Evolutionary conservation across 2,888 invertebrate species (phyloP).

Genomic region (Gordius sp.): DNA sequence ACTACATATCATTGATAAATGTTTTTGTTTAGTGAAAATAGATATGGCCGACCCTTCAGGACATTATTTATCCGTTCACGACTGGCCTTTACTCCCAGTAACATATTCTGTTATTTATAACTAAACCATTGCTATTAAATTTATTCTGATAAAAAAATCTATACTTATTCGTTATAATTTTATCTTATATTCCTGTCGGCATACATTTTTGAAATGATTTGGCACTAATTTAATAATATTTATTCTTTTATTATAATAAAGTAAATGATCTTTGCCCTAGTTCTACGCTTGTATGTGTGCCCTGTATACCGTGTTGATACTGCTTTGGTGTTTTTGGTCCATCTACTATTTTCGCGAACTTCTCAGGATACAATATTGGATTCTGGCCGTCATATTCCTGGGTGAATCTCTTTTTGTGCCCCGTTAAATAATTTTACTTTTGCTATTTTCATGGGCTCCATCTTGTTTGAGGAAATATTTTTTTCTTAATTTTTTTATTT

Average conservation of each 20-base stretch:
- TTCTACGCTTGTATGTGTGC: constrained; percentile 1
- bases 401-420: constrained; percentile 35
- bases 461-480: too few relatives aligned
- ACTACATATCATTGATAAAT: too few relatives aligned
- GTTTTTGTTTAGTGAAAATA: neutral
- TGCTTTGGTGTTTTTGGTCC: neutral
- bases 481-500: too few relatives aligned
- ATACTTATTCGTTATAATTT: neutral
- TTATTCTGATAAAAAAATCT: neutral
- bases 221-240: too few relatives aligned
- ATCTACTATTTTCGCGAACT: constrained; percentile 27
- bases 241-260: too few relatives aligned
- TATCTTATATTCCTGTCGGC: neutral
- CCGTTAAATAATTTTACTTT: too few relatives aligned
- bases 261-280: too few relatives aligned
- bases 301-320: neutral
- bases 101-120: too few relatives aligned
- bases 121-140: too few relatives aligned
- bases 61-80: neutral
- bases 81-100: neutral
- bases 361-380: constrained; percentile 75
- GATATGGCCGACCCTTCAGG: neutral
- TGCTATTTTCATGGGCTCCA: too few relatives aligned
- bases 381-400: constrained; percentile 60
- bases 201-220: too few relatives aligned